A percentile compares a stretch with the other conserved stretches of the same genome.
Evolutionary conservation across 2,888 invertebrate species (phyloP).

Genomic region (Scaptomyza reducta): DNA sequence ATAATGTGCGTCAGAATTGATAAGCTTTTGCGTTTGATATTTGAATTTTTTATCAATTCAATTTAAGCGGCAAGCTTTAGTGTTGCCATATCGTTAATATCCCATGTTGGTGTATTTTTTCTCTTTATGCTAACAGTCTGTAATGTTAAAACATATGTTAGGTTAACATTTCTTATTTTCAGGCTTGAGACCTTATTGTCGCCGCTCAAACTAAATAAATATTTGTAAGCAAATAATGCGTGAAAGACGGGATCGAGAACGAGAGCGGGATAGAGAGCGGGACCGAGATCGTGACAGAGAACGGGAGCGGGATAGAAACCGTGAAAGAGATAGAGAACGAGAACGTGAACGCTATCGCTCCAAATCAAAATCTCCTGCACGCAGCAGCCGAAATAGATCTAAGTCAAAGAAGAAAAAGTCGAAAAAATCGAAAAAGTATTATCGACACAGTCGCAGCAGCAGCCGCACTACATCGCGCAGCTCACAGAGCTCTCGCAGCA

Average conservation of each 20-base stretch:
- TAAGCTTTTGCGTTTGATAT: slow-evolving; percentile 13
- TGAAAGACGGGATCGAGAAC: slow-evolving; percentile 56
- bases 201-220: neutral
- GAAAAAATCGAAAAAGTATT: slow-evolving; percentile 78
- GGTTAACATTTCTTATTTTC: neutral
- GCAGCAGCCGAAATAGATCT: slow-evolving; percentile 57
- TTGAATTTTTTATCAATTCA: neutral
- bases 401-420: slow-evolving; percentile 80
- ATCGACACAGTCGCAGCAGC: slow-evolving; percentile 75
- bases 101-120: neutral
- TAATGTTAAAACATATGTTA: slow-evolving; percentile 6
- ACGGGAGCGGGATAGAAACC: slow-evolving; percentile 46
- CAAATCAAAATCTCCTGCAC: slow-evolving; percentile 60
- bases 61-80: neutral
- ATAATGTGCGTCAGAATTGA: slow-evolving; percentile 15
- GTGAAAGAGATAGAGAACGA: slow-evolving; percentile 17
- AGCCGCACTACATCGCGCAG: slow-evolving; percentile 68
- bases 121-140: neutral
- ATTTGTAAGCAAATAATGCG: slow-evolving; percentile 50
- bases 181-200: neutral
- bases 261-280: slow-evolving; percentile 51
- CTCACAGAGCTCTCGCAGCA: slow-evolving; percentile 58
- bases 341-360: slow-evolving; percentile 70
- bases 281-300: slow-evolving; percentile 64
- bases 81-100: slow-evolving; percentile 1